Percentiles rank a stretch among this genome's conserved stretches.
phyloP scores from a whole-genome alignment of 2,888 invertebrate genomes.

The Idaea aversata region DNA sequence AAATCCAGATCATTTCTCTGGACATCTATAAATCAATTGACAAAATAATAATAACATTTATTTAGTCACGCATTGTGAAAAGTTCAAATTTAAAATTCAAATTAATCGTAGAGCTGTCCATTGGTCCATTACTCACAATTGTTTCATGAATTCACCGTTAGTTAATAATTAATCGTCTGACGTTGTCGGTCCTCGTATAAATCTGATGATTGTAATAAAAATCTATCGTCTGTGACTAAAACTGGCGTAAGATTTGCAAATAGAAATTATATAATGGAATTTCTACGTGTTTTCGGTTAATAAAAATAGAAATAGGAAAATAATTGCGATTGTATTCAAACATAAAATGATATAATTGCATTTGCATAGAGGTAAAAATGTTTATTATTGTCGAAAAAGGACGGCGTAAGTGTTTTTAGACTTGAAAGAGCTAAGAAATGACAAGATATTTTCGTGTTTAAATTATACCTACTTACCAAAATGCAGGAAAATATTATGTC shows the following conservation, averaged over 20 bases:
- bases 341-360: background rate
- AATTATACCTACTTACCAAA: too few species aligned
- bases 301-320: background rate
- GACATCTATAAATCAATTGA: conserved; percentile 3
- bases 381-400: too few species aligned
- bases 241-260: background rate
- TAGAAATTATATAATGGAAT: background rate
- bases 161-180: too few species aligned
- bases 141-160: background rate
- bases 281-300: background rate
- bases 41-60: conserved; percentile 23
- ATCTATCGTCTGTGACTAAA: conserved; percentile 6
- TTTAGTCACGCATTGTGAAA: conserved; percentile 18
- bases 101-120: background rate
- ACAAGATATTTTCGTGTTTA: too few species aligned
- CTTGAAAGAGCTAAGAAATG: too few species aligned
- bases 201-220: conserved; percentile 3
- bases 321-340: background rate
- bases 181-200: too few species aligned
- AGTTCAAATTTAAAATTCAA: background rate
- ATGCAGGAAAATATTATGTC: too few species aligned
- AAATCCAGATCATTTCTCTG: background rate
- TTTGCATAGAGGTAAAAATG: too few species aligned
- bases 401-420: too few species aligned
- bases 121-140: background rate